Conservation (phyloP, 37 sponge, comb jelly and placozoan genomes). For the Haliclona indistincta region DNA sequence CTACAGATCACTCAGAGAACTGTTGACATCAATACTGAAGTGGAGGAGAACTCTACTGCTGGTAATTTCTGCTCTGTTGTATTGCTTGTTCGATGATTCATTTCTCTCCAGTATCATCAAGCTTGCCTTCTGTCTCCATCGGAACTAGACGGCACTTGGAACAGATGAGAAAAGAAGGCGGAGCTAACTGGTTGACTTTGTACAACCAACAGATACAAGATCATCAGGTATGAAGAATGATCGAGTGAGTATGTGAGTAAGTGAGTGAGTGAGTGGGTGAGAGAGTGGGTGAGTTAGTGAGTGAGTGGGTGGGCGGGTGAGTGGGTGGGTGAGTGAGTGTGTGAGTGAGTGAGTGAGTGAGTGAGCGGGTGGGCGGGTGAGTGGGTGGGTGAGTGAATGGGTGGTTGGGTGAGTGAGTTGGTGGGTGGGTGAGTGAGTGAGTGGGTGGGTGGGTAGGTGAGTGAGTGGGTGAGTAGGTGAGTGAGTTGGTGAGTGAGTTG, state of each 20-base stretch:
- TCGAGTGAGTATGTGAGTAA: not conserved
- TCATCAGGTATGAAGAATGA: not conserved
- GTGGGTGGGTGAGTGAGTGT: no score
- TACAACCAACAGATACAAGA: constrained; percentile 13
- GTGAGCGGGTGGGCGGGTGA: no score
- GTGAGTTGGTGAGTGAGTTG: no score
- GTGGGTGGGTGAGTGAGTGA: no score
- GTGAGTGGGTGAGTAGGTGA: no score
- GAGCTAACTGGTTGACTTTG: constrained; percentile 64
- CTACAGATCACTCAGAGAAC: not conserved
- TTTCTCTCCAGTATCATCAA: not conserved
- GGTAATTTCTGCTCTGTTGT: not conserved
- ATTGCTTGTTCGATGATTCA: not conserved
- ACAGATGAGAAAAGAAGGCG: constrained; percentile 54
- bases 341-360: no score
- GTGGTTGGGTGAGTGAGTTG: no score
- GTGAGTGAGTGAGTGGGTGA: no score
- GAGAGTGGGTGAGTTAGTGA: no score
- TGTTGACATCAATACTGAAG: constrained; percentile 17
- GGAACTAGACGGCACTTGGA: constrained; percentile 7
- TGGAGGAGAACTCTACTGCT: not conserved
- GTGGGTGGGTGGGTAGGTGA: no score
- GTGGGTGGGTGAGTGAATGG: no score
- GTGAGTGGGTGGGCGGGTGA: no score
- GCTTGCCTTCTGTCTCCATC: not conserved